Evolutionary conservation across 2,797 vertebrate genomes (phyloP).

Genomic region (Oreonectes daqikongensis): DNA sequence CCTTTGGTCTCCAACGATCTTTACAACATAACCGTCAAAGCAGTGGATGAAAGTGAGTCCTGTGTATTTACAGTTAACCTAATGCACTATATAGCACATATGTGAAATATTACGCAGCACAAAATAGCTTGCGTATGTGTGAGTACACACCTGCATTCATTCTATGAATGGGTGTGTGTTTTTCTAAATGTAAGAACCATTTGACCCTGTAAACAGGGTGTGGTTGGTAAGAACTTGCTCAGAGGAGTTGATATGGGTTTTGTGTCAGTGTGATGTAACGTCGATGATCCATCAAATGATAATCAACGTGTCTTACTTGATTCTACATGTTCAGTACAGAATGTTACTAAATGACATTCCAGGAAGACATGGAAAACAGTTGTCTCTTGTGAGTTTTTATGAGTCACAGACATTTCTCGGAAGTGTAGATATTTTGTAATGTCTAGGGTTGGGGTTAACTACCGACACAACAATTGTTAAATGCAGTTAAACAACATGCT

Average conservation of each 20-base stretch:
- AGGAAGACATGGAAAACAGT: background rate
- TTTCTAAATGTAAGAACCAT: background rate
- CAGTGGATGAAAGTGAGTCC: slow-evolving; percentile 67
- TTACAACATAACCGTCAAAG: slow-evolving; percentile 66
- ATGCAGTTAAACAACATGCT: no score
- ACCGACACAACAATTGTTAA: no score
- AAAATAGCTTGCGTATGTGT: background rate
- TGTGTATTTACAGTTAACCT: background rate
- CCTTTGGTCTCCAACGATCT: slow-evolving; percentile 71
- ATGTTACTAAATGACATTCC: slow-evolving; percentile 32
- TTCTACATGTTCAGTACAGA: slow-evolving; percentile 10
- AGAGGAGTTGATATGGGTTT: background rate
- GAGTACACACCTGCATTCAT: background rate
- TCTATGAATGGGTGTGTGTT: background rate
- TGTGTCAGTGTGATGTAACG: background rate
- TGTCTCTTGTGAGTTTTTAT: background rate
- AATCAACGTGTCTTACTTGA: background rate
- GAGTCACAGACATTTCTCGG: background rate
- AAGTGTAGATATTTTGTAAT: background rate
- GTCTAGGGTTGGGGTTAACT: no score
- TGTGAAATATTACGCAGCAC: background rate
- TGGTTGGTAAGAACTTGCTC: slow-evolving; percentile 6
- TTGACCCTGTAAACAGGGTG: slow-evolving; percentile 3
- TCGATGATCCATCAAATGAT: background rate
- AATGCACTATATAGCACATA: background rate